Base-by-base conservation (phyloP, 2,113 vertebrate species). In the Canis aureus region DNA sequence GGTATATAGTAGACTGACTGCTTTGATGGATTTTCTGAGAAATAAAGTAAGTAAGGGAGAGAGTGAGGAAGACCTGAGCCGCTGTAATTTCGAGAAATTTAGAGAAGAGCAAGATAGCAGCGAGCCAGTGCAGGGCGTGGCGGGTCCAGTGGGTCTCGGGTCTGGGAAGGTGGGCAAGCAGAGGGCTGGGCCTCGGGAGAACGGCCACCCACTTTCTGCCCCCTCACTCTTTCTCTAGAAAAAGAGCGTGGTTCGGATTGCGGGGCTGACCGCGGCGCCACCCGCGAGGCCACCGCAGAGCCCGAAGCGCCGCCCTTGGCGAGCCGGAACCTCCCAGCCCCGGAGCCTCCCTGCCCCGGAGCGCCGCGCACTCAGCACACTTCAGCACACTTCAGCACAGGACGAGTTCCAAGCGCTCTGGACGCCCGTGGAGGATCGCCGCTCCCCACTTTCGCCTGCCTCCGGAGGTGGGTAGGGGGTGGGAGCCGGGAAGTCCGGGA, bases 71-170 rank as follows among this genome's bases (percentile, higher is more conserved):
- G 62, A 51, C 83, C 66, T 27, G 55, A 38, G 64, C 19, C 2
- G 1, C 19, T 20, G 62, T 8, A 19, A 17, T 78, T 29, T 69
- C n/a, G 17, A 62, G 64, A 11, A 76, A 22, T 51, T 22, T 8
- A 1, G 20, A 53, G 22, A 43, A 7, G 29, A 27, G 16, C 5
- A 5, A 25, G 49, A 27, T n/a, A 23, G 32, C 74, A 4, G 35
- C 8, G 1, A 11, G 17, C 0, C n/a, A 20, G 53, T 8, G 19
- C 15, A 5, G 22, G 5, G 20, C 25, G 16, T 29, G 25, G 29
- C 17, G 9, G 25, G 3, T 38, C 35, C 51, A 1, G 8, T 49
- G 16, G 25, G 80, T 57, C 38, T 62, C 5, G 0, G 49, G 17
- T 8, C 49, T 5, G 59, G 71, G 23, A 38, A 35, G 49, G 35